Base-by-base conservation (phyloP, 2,797 vertebrate species). In the Alauda arvensis region DNA sequence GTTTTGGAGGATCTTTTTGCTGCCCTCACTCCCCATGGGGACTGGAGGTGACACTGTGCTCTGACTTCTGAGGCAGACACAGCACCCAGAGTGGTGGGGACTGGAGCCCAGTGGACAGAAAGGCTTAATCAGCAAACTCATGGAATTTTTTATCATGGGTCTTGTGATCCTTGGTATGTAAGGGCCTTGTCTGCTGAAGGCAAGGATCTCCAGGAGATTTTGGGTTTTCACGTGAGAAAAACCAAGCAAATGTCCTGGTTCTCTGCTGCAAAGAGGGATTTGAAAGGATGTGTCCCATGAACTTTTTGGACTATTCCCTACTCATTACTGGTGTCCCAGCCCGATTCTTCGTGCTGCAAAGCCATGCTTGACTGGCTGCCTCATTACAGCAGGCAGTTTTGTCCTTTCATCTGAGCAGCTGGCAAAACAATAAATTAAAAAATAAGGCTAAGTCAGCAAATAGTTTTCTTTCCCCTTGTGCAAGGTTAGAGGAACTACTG, bases 401-500 rank as follows among this genome's bases (percentile, higher is more conserved):
- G 75, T 90, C 61, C 87, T 93, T 92, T 88, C 68, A 92, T 92
- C 77, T 40, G 33, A 87, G 87, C 87, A 95, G 88, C 85, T 94
- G 88, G 83, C 83, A 85, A 90, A 94, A 94, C 90, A 94, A 91
- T 90, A 94, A 71, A 94, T 91, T 77, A 57, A 90, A 80, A 91
- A 85, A 80, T 85, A 69, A 74, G 79, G 51, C 53, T 24, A 79
- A 90, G 71, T 95, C 94, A 95, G 94, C 94, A 86, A 83, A 94
- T 90, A 89, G 48, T 77, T 94, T 92, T 81, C 80, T 92, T 89
- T 75, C 65, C 46, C 67, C 48, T 68, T 79, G 23, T 13, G 21
- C 2, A 4, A 81, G 85, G 80, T 93, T 91, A 90, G 93, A 91
- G 91, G 94, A 95, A 95, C 89, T 92, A 40, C 77, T 61, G n/a